Evolutionary conservation across 2,797 vertebrate genomes (phyloP).

Genomic region (Coilia nasus): DNA sequence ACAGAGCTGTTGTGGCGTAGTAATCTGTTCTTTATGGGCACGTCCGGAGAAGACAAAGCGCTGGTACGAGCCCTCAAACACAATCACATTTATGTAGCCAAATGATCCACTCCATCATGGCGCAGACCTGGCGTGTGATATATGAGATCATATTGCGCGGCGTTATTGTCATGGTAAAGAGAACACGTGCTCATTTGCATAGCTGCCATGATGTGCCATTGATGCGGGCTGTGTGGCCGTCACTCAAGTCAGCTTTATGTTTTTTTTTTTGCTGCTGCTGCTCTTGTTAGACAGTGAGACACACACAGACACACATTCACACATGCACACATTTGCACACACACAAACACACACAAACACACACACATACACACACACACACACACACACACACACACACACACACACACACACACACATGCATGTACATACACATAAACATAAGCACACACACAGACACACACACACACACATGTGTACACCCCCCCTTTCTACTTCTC

Average conservation of each 20-base stretch:
- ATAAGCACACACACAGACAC: background rate
- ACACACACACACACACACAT: background rate
- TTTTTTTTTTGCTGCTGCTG: constrained; percentile 33
- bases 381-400: constrained; percentile 34
- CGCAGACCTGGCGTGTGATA: background rate
- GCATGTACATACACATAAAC: background rate
- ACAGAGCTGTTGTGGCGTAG: background rate
- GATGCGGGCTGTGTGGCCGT: background rate
- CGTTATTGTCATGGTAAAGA: background rate
- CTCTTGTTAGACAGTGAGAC: background rate
- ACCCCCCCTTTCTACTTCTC: no score
- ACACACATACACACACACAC: background rate
- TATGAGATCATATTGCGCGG: background rate
- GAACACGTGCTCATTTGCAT: background rate
- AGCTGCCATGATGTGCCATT: background rate
- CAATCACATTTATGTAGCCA: background rate
- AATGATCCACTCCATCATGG: background rate
- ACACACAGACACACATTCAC: constrained; percentile 20
- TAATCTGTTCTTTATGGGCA: background rate
- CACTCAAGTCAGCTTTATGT: background rate
- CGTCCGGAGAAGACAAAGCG: background rate
- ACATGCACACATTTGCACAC: constrained; percentile 16
- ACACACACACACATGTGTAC: background rate
- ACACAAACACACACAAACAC: constrained; percentile 2
- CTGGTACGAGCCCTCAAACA: background rate